Evolutionary conservation across 1,140 invertebrate genomes (phyloP).

Genomic region (Lucilia cuprina): DNA sequence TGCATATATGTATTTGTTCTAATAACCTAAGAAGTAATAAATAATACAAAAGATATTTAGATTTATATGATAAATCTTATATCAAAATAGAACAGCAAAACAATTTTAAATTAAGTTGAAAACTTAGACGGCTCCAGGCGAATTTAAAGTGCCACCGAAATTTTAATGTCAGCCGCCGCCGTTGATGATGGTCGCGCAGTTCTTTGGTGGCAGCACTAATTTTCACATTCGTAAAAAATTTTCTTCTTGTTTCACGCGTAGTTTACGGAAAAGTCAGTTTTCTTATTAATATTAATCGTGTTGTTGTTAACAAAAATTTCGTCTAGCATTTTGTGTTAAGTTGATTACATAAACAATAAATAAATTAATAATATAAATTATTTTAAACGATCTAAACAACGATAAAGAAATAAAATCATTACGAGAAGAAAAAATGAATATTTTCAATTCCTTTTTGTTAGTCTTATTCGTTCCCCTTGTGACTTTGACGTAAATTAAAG

Average conservation of each 20-base stretch:
- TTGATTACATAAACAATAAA: not conserved
- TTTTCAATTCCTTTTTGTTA: not conserved
- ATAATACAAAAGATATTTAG: too few species aligned
- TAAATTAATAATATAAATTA: not conserved
- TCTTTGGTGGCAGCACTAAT: not conserved
- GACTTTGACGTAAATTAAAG: conserved; percentile 20
- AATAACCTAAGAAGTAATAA: too few species aligned
- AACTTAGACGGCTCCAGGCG: too few species aligned
- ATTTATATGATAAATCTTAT: too few species aligned
- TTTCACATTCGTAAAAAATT: not conserved
- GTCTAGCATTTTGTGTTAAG: not conserved
- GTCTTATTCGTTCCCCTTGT: conserved; percentile 14
- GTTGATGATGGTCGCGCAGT: too few species aligned
- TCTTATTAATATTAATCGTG: not conserved
- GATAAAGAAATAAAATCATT: not conserved
- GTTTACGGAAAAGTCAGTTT: not conserved
- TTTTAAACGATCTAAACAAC: not conserved
- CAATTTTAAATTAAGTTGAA: too few species aligned
- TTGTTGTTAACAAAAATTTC: not conserved
- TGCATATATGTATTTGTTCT: too few species aligned
- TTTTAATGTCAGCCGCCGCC: too few species aligned
- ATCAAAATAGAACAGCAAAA: too few species aligned
- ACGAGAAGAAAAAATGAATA: not conserved
- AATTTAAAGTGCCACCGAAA: too few species aligned
- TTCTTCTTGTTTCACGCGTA: not conserved